Conservation (phyloP, 2,888 invertebrate genomes). For the Abrostola tripartita region DNA sequence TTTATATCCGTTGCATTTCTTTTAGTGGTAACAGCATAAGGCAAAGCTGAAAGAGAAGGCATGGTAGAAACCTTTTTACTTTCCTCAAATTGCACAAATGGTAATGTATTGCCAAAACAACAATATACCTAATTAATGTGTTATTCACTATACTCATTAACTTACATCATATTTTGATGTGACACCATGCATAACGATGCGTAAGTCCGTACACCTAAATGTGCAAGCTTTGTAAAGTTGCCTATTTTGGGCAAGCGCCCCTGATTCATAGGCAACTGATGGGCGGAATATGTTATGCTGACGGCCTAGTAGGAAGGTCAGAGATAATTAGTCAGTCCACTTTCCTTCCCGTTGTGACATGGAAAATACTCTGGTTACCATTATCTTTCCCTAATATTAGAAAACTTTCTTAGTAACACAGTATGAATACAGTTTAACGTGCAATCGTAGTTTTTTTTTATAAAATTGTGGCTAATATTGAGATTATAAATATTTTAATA, state of each 20-base stretch:
- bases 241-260: conserved; percentile 41
- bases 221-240: conserved; percentile 33
- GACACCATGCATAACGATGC: conserved; percentile 18
- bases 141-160: not conserved
- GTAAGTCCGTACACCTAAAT: conserved; percentile 14
- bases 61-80: no score
- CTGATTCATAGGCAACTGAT: conserved; percentile 51
- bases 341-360: conserved; percentile 46
- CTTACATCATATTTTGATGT: conserved; percentile 15
- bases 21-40: no score
- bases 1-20: no score
- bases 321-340: conserved; percentile 16
- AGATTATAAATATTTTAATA: no score
- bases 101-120: no score
- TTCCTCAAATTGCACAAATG: not conserved
- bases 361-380: conserved; percentile 39
- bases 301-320: conserved; percentile 25
- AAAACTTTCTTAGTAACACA: no score
- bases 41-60: no score
- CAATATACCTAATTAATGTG: no score
- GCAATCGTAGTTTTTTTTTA: no score
- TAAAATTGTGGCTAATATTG: no score
- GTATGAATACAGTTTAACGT: no score
- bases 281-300: conserved; percentile 27
- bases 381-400: not conserved